Base-by-base conservation (phyloP, 2,888 invertebrate species). In the Pyrochroa serraticornis region DNA sequence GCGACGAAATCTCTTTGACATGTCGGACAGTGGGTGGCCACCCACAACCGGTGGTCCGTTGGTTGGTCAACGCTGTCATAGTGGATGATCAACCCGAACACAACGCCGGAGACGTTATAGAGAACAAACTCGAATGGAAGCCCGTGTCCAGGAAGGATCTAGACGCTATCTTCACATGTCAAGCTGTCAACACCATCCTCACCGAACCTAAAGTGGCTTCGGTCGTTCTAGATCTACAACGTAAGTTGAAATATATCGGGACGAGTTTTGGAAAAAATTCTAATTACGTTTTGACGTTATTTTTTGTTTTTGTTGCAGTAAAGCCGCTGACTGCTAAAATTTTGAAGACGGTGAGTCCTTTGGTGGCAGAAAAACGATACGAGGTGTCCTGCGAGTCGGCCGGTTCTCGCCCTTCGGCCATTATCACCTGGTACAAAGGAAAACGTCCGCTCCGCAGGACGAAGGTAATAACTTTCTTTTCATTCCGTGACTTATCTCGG, bases 341-440 rank as follows among this genome's bases (percentile, higher is more conserved):
- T 72, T 83, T 87, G 72, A 88, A 87, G 81, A 80, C 85, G 67
- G 79, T 86, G 70, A 82, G 82, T 6, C 88, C 89, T 41, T 84
- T 95, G 73, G 89, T 91, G 45, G 93, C 93, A 7, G 93, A 93
- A 73, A 87, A 90, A 57, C 84, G 90, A 48, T 93, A 93, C 81
- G 90, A 92, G 78, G 88, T 94, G 57, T 85, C 87, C 49, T 95
- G 94, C 75, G 89, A 90, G 79, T 90, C 93, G 2, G 88, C 90
- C 7, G 94, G 94, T 68, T 93, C 93, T 45, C 83, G 93, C 62
- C 93, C 94, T 54, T 88, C 93, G 13, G 92, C 94, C 30, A 85
- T 91, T 75, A 88, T 94, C 79, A 89, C 92, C 9, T 94, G 94
- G 94, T 92, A 91, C 82, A 93, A 93, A 79, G 93, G 92, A 62